These are phyloP conservation scores for Carlito syrichta DNA, from an alignment of 2,113 vertebrate species.

Conservation along the genomic window DNA sequence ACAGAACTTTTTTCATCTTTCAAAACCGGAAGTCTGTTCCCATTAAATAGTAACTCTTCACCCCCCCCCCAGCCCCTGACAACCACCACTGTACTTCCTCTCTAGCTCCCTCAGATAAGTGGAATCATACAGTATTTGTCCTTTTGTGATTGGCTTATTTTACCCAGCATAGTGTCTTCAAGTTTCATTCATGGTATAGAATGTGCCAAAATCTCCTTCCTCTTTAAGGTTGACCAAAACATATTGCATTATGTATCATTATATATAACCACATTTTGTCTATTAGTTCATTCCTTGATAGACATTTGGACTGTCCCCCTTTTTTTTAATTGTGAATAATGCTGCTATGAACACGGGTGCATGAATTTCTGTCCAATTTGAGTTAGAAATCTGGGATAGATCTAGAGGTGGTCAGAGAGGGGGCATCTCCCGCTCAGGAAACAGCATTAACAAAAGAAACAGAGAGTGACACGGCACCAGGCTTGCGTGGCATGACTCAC, in stretches of 20 bases:
- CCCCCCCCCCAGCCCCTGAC: rapidly evolving
- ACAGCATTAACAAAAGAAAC: neutral
- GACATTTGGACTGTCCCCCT: neutral
- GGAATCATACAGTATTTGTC: neutral
- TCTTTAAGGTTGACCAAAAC: neutral
- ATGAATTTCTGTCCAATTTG: neutral
- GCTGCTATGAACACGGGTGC: neutral
- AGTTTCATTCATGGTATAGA: neutral
- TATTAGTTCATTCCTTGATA: neutral
- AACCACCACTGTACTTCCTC: neutral
- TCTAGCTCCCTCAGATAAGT: neutral
- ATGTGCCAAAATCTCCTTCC: neutral
- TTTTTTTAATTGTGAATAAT: neutral
- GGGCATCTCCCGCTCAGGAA: neutral
- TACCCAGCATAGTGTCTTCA: neutral
- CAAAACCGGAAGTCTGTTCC: neutral
- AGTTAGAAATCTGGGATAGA: constrained; percentile 1
- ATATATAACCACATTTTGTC: neutral
- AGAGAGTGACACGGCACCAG: too few relatives aligned
- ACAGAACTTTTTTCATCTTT: neutral
- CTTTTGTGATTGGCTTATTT: neutral
- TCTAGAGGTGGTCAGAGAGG: neutral
- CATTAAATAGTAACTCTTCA: neutral
- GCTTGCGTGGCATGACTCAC: neutral
- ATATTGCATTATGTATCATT: too few relatives aligned